A percentile compares a stretch with the other conserved stretches of the same genome.
Conservation (phyloP, 2,797 vertebrate species). For the Coregonus suidteri region DNA sequence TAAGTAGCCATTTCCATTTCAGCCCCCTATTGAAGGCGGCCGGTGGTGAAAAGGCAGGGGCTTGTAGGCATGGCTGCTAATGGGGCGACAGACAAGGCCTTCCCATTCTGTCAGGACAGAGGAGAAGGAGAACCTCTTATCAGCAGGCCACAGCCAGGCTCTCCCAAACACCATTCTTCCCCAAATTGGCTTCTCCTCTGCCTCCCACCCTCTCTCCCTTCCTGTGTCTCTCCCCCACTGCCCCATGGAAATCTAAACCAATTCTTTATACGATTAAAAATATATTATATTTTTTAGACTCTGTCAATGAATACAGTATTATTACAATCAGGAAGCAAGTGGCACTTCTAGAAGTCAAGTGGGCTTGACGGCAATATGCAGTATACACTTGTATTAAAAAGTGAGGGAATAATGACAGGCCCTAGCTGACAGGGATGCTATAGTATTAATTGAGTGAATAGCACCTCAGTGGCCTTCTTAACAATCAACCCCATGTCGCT, state of each 20-base stretch:
- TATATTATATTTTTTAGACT: background rate
- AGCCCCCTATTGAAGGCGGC: slow-evolving; percentile 52
- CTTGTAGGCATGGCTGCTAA: slow-evolving; percentile 85
- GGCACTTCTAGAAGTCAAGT: background rate
- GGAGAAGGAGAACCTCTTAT: slow-evolving; percentile 75
- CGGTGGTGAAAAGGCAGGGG: slow-evolving; percentile 74
- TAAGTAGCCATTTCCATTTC: slow-evolving; percentile 85
- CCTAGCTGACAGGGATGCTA: background rate
- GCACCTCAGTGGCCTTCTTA: background rate
- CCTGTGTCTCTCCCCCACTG: slow-evolving; percentile 25
- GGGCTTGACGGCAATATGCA: background rate
- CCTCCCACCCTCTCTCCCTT: slow-evolving; percentile 16
- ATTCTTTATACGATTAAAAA: background rate
- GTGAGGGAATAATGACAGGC: background rate
- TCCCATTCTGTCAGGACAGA: slow-evolving; percentile 71
- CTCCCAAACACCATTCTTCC: slow-evolving; percentile 58
- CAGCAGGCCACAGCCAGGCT: slow-evolving; percentile 80
- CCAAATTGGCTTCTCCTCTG: slow-evolving; percentile 61
- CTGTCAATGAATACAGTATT: background rate
- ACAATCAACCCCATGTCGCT: slow-evolving; percentile 10
- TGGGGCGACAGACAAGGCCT: slow-evolving; percentile 83
- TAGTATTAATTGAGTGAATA: background rate
- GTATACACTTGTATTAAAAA: background rate
- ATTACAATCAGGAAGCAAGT: background rate
- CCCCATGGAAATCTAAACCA: slow-evolving; percentile 5